phyloP scores from a whole-genome alignment of 2,888 invertebrate genomes.

The Cantharis nigra region DNA sequence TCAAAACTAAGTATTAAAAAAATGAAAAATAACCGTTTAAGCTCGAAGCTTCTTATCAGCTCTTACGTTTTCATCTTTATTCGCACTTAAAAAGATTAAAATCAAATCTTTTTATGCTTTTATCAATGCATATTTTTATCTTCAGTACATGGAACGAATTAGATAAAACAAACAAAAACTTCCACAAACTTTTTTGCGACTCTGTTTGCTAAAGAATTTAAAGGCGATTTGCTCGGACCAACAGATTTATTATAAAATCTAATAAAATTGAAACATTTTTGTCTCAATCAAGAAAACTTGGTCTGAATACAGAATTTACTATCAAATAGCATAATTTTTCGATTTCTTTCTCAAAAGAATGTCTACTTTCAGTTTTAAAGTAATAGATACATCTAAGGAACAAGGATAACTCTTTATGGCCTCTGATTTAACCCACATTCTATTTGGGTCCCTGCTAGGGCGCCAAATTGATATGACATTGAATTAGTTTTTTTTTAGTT shows the following conservation, averaged over 20 bases:
- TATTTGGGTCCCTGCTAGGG: no score
- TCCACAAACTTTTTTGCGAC: background rate
- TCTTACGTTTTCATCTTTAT: constrained; percentile 4
- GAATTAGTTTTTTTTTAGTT: no score
- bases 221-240: background rate
- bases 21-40: constrained; percentile 6
- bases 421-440: no score
- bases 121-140: background rate
- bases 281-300: background rate
- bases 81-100: constrained; percentile 1
- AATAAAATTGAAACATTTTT: background rate
- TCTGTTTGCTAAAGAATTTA: background rate
- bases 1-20: background rate
- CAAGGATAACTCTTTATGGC: no score
- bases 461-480: no score
- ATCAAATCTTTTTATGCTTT: constrained; percentile 3
- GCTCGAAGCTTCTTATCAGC: constrained; percentile 8
- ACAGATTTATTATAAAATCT: background rate
- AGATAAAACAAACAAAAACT: background rate
- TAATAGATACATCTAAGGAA: no score
- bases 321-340: background rate
- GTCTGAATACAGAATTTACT: background rate
- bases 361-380: no score
- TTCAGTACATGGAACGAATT: background rate
- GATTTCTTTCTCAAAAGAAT: no score